Conservation (phyloP, 2,113 vertebrate species). For the Pygoscelis adeliae region DNA sequence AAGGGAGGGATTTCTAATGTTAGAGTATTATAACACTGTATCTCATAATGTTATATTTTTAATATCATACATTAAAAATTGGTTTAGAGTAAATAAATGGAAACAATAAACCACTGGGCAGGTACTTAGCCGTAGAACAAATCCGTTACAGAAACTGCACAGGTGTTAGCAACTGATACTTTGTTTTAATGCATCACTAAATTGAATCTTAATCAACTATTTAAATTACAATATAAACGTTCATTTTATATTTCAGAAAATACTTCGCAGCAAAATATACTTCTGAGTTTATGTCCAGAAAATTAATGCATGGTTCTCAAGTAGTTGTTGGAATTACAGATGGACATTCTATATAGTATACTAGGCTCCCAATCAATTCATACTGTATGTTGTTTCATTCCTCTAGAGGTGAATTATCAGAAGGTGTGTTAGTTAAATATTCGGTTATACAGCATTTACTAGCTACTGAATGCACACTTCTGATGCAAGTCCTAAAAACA, state of each 20-base stretch:
- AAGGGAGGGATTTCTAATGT: not conserved
- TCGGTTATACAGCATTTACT: not conserved
- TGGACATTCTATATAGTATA: not conserved
- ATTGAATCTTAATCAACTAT: not conserved
- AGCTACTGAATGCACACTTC: not conserved
- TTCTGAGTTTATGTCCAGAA: not conserved
- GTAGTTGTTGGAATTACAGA: not conserved
- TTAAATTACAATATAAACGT: not conserved
- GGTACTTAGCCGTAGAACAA: not conserved
- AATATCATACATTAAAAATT: not conserved
- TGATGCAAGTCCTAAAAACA: not conserved
- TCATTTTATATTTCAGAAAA: not conserved
- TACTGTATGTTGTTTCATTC: not conserved
- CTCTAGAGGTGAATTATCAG: not conserved
- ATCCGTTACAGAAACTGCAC: not conserved
- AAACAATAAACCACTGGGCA: not conserved
- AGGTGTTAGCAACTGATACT: not conserved
- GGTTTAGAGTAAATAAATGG: not conserved
- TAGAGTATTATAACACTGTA: not conserved
- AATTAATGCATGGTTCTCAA: not conserved
- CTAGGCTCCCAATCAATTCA: not conserved
- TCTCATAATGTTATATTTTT: not conserved
- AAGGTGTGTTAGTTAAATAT: not conserved
- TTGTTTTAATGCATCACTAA: not conserved
- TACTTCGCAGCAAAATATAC: not conserved